Evolutionary conservation across 53 echinoderm and acorn worm genomes (phyloP), one percentile per base, ranked within the genome.

Genomic region (Zoroaster sp.): DNA sequence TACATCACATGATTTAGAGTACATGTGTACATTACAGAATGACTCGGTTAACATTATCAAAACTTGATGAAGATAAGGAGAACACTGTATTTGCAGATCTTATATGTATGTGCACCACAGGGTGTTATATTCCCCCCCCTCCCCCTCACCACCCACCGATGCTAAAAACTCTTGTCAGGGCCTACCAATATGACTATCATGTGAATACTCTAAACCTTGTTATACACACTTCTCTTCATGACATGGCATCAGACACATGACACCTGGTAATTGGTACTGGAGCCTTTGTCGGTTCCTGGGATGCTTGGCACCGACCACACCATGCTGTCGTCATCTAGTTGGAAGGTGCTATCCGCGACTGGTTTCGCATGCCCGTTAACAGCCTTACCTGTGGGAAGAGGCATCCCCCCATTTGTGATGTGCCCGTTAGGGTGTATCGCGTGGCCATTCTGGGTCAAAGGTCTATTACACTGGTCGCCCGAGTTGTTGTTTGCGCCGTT

Each of bases 401-500:
- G 40, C 4, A 40, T 80, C 4, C 13, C 40, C 6, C 66, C 67
- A 20, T 81, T 81, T n/a, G 81, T 31, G 66, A 81, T 17, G 15
- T 41, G 81, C 21, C 42, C 25, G 30, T 42, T 36, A 1, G 81
- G 81, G 36, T 67, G 81, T 66, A 81, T 11, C 25, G 85, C 79
- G 32, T 92, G 88, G 44, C 93, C 93, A 31, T 93, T 93, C 55
- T 90, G 90, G 28, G 87, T 87, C 23, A 90, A 34, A 34, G 21
- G 31, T 28, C 70, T 46, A 36, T 70, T 85, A 49, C 85, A 85
- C 70, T 46, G 69, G 35, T 85, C 80, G 10, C 87, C 90, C 0
- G 83, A 73, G 40, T 90, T 90, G 81, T 93, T 93, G 63, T 93
- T 90, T 37, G 87, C 66, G 59, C 87, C 74, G 74, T 75, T 55